Percentiles rank a stretch among this genome's conserved stretches.
Evolutionary conservation across 2,113 vertebrate species (phyloP).

Genomic region (Sakesphorus luctuosus): DNA sequence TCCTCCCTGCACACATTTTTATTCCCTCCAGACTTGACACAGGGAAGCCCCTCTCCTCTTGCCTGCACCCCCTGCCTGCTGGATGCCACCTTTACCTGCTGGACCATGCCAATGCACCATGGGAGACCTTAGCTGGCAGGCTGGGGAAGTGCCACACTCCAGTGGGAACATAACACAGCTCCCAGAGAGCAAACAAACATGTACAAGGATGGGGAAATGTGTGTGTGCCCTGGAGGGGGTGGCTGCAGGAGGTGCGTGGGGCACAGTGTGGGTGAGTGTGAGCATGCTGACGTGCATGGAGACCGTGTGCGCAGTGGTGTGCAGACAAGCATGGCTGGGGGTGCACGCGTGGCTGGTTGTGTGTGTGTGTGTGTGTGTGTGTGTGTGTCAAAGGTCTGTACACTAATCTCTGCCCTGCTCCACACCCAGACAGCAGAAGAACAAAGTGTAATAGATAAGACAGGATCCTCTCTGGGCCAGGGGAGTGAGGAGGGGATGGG

Average conservation of each 20-base stretch:
- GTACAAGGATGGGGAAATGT: accelerated
- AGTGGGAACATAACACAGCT: neutral
- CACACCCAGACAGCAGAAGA: conserved; percentile 64
- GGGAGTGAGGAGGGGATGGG: neutral
- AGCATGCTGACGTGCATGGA: accelerated
- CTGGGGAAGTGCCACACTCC: neutral
- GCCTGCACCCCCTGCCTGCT: accelerated
- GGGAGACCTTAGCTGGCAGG: neutral
- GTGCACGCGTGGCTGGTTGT: neutral
- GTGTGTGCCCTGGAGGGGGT: accelerated
- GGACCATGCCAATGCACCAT: neutral
- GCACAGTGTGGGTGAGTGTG: neutral
- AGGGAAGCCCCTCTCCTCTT: neutral
- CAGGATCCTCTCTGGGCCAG: neutral
- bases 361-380: neutral
- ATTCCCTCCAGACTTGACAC: neutral
- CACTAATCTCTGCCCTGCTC: conserved; percentile 54
- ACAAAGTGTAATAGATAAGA: conserved; percentile 71
- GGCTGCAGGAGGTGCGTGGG: accelerated
- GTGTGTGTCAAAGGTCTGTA: conserved; percentile 49
- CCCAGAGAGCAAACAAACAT: neutral
- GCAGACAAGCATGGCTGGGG: neutral
- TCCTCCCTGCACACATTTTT: neutral
- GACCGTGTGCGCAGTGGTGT: neutral
- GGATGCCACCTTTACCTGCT: neutral